Evolutionary conservation across 2,797 vertebrate species (phyloP), one percentile per base, ranked within the genome.

Genomic region (Lycodopsis pacificus): DNA sequence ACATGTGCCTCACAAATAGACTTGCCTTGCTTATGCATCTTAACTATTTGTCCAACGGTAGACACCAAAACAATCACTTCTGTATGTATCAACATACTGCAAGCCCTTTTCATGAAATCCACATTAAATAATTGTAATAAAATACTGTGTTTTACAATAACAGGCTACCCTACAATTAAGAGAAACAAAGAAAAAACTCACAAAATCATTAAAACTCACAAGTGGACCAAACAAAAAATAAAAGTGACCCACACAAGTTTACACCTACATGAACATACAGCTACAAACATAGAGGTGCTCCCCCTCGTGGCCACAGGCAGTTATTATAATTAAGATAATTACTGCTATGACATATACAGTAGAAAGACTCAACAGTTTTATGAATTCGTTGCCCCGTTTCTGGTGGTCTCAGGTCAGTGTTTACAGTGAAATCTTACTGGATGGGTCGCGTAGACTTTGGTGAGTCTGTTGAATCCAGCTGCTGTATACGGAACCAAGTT

Each of bases 401-500:
- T 70, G 25, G 9, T 61, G 3, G 2, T 70, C n/a, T 64, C 19
- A 62, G 40, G 57, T 63, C 66, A 22, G 40, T 27, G 27, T 65
- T 36, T 2, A 32, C 3, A 25, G 56, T 22, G 42, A 58, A 76
- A 74, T 83, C 92, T 92, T 92, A 96, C 94, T 49, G 95, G 94
- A 66, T 96, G 88, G 13, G 94, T 95, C 0, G 95, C 94, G 0
- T 95, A 96, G 59, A 90, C 76, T 64, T 92, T 91, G 57, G 93
- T 95, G 82, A 96, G 94, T 75, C 79, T 73, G 25, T 92, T 87
- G 42, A 94, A 93, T 15, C 70, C 89, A 11, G 79, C 65, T 4
- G 93, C 84, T 48, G 88, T 92, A 82, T 92, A 96, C 0, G 93
- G 90, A 7, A 93, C 77, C 85, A 94, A 80, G 87, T 96, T 95